Conservation (phyloP, 2,797 vertebrate genomes). For the Megaceryle alcyon region DNA sequence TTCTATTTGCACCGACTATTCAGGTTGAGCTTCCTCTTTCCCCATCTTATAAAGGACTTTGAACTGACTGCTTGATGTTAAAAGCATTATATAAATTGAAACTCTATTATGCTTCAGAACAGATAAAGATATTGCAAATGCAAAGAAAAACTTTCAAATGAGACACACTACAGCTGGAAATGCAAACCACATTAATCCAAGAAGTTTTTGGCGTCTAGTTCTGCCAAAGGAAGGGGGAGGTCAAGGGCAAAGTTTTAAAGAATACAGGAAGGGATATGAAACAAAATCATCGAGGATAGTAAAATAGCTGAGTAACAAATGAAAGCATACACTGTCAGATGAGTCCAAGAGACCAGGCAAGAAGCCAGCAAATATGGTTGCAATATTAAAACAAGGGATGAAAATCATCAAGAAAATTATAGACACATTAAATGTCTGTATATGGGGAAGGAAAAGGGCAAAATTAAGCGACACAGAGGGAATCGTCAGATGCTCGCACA, state of each 20-base stretch:
- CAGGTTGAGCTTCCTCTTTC: conserved; percentile 28
- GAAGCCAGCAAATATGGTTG: conserved; percentile 48
- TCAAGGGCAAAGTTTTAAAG: conserved; percentile 27
- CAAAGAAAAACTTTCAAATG: conserved; percentile 62
- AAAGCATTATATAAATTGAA: conserved; percentile 66
- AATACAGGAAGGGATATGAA: conserved; percentile 31
- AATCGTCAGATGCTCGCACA: background rate
- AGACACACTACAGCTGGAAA: conserved; percentile 42
- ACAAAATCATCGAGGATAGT: conserved; percentile 31
- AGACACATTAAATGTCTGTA: background rate
- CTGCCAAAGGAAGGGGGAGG: conserved; percentile 11
- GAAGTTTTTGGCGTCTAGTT: background rate
- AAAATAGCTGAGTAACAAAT: conserved; percentile 47
- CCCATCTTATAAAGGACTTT: conserved; percentile 58
- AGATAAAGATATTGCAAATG: conserved; percentile 68
- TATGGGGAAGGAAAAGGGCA: background rate
- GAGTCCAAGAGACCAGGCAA: conserved; percentile 5
- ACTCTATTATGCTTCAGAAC: conserved; percentile 57
- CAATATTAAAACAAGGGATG: conserved; percentile 48
- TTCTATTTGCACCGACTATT: conserved; percentile 26
- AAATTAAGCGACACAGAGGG: background rate
- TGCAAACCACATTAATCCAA: conserved; percentile 53
- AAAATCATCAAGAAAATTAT: conserved; percentile 56
- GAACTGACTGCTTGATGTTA: conserved; percentile 59
- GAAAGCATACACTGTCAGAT: background rate